A percentile compares a stretch with the other conserved stretches of the same genome.
Evolutionary conservation across 2,797 vertebrate species (phyloP).

Genomic region (Tragelaphus oryx): DNA sequence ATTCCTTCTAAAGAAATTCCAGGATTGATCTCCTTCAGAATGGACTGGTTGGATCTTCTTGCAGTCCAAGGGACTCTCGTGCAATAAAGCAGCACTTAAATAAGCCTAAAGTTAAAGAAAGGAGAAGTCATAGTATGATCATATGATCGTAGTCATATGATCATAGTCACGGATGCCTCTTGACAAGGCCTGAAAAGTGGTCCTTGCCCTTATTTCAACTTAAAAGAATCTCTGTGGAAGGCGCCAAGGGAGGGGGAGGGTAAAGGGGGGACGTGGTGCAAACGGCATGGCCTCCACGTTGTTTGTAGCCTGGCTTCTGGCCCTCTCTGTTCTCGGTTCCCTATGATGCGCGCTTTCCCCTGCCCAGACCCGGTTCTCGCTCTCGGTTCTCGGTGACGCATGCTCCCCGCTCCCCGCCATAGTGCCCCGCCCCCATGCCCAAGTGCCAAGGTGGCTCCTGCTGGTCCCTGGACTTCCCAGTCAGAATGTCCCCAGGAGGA

Average conservation of each 20-base stretch:
- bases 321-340: rapidly evolving
- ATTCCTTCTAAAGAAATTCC: too few species aligned
- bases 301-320: not conserved
- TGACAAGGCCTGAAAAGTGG: not conserved
- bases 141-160: not conserved
- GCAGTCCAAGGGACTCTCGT: not conserved
- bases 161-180: not conserved
- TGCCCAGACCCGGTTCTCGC: too few species aligned
- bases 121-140: not conserved
- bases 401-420: too few species aligned
- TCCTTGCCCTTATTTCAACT: not conserved
- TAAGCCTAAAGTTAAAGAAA: constrained; percentile 7
- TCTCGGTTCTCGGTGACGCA: too few species aligned
- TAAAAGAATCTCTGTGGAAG: not conserved
- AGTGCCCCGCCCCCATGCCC: not conserved
- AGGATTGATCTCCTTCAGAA: too few species aligned
- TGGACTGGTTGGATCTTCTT: too few species aligned
- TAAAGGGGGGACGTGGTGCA: not conserved
- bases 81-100: not conserved
- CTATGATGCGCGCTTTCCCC: not conserved
- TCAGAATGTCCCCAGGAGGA: constrained; percentile 92
- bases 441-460: not conserved
- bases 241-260: not conserved
- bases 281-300: not conserved
- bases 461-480: not conserved